Evolutionary conservation across 64 coral and sea anemone species (phyloP), one percentile per base, ranked within the genome.

Genomic region (Pocillopora damicornis): DNA sequence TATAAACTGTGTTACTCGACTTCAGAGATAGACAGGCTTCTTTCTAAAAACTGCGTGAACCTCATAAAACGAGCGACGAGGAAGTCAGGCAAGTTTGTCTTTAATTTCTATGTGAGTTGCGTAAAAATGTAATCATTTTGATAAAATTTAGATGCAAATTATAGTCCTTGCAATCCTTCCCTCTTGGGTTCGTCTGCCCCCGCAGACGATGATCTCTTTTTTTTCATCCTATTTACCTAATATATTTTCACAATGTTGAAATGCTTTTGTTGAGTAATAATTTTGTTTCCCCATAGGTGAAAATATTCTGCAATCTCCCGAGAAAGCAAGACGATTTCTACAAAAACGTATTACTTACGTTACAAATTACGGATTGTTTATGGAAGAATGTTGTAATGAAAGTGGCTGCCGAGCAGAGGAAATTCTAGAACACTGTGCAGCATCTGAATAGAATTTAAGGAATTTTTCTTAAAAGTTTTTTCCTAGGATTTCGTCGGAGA

Each of bases 311-410:
- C 81, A 85, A 57, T 72, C 81, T 12, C 64, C 81, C 7, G 81
- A 85, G 58, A 66, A 85, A 37, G 81, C 81, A 11, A 37, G 64
- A 85, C 69, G 65, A 58, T 85, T 85, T 72, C 65, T 85, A 25
- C 35, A 37, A 72, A 85, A 66, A 85, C 72, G 63, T 85, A 15
- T 65, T 7, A 20, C 8, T 72, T 85, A 72, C 71, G 42, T 42
- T 13, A 72, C 35, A 58, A 85, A 85, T 85, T 85, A 85, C 51
- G 35, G 0, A 57, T 85, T 85, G 65, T 85, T 72, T 85, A 6
- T 9, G 35, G 81, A 85, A 14, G 81, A 85, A 73, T 85, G 81
- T 67, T 85, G 81, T n/a, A 0, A 72, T 15, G 81, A 85, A 3
- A 42, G 81, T n/a, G 5, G 67, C 57, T 85, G 81, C 35, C 35